phyloP scores from a whole-genome alignment of 2,113 vertebrate species.

The Pungitius pungitius region DNA sequence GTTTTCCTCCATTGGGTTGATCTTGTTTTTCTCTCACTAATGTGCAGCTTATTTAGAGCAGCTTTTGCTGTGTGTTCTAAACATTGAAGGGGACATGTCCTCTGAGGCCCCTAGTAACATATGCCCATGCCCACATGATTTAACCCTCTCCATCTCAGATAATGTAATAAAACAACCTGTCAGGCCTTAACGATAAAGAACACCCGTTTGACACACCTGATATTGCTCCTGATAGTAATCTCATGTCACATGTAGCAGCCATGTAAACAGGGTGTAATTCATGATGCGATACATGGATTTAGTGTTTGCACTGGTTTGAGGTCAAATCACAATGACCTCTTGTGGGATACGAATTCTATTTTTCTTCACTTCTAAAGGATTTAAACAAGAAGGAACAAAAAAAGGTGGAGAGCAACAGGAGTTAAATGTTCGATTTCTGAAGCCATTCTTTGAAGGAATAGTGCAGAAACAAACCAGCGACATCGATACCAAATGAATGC shows the following conservation, averaged over 20 bases:
- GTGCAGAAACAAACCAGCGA: not conserved
- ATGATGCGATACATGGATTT: constrained; percentile 31
- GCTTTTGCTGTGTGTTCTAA: not conserved
- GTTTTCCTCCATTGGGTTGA: not conserved
- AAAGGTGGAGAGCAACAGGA: not conserved
- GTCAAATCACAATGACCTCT: constrained; percentile 12
- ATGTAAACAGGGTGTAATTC: constrained; percentile 42
- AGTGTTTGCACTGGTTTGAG: constrained; percentile 12
- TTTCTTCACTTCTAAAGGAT: not conserved
- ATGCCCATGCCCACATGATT: not conserved
- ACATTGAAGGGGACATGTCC: not conserved
- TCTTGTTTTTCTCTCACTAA: not conserved
- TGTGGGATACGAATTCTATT: not conserved
- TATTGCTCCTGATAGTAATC: constrained; percentile 16
- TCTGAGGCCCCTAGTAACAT: not conserved
- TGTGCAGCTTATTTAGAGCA: not conserved
- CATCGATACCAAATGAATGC: too few species aligned
- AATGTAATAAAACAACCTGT: not conserved
- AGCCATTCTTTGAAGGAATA: not conserved
- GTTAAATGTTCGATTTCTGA: not conserved
- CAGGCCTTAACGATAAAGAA: not conserved
- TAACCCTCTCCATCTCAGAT: not conserved
- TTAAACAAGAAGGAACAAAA: constrained; percentile 17
- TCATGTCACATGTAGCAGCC: constrained; percentile 21
- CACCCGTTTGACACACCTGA: not conserved